Evolutionary conservation across 2,113 vertebrate species (phyloP).

Genomic region (Scytalopus superciliaris): DNA sequence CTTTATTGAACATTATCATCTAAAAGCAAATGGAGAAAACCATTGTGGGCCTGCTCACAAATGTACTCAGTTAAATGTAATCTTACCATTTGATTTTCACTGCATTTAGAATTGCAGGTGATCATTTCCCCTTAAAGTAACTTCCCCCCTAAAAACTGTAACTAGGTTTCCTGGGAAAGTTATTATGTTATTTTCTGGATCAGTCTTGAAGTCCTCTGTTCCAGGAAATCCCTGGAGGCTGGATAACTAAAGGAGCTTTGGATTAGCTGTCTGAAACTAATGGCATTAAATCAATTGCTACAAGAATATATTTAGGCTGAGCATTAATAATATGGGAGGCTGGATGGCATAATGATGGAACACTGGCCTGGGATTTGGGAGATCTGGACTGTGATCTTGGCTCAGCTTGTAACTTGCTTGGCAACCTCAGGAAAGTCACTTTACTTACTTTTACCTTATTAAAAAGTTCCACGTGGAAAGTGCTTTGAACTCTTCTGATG

Average conservation of each 20-base stretch:
- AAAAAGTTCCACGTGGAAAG: slow-evolving; percentile 6
- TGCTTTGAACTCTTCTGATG: not conserved
- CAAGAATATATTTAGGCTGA: slow-evolving; percentile 46
- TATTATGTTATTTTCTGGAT: slow-evolving; percentile 4
- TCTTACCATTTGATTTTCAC: not conserved
- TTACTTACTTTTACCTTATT: slow-evolving; percentile 1
- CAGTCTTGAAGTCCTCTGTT: not conserved
- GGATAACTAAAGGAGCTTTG: slow-evolving; percentile 22
- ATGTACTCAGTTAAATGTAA: not conserved
- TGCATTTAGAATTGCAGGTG: not conserved
- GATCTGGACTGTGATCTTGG: slow-evolving; percentile 7
- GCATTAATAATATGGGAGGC: slow-evolving; percentile 29
- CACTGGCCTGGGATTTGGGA: not conserved
- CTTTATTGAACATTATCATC: not conserved
- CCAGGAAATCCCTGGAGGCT: not conserved
- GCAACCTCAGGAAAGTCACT: slow-evolving; percentile 25
- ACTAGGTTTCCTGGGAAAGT: not conserved
- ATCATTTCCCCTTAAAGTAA: not conserved
- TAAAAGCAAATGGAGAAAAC: not conserved
- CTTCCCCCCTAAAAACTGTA: not conserved
- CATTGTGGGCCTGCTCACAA: not conserved
- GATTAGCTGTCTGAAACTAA: slow-evolving; percentile 49
- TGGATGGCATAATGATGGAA: slow-evolving; percentile 46
- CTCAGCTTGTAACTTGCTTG: not conserved
- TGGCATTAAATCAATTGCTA: slow-evolving; percentile 55